Percentiles rank a stretch among this genome's conserved stretches.
phyloP scores from a whole-genome alignment of 2,113 vertebrate genomes.

The Anoplopoma fimbria region DNA sequence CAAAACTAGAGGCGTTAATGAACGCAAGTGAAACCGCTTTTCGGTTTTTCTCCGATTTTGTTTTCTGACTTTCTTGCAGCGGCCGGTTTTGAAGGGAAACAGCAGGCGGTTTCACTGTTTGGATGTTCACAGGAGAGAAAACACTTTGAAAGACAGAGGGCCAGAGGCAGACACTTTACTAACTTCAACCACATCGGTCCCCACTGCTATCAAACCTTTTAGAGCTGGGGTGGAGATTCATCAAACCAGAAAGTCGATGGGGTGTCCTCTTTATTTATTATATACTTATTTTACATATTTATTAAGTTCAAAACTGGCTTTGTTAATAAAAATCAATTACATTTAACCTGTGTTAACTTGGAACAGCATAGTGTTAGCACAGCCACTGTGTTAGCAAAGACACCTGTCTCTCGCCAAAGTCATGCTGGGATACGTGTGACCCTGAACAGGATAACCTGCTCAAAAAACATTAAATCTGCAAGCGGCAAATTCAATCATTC shows the following conservation, averaged over 20 bases:
- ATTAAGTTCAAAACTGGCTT: not conserved
- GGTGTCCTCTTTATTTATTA: not conserved
- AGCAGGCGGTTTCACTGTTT: slow-evolving; percentile 50
- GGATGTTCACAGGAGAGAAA: slow-evolving; percentile 51
- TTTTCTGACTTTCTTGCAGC: slow-evolving; percentile 30
- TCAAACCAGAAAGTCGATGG: not conserved
- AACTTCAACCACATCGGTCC: not conserved
- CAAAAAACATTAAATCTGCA: not conserved
- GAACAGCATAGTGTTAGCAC: not conserved
- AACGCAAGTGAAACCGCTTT: not conserved
- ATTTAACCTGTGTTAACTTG: not conserved
- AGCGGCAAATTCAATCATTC: not conserved
- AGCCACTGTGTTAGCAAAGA: not conserved
- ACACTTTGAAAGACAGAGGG: slow-evolving; percentile 28
- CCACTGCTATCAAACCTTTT: not conserved
- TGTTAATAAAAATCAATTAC: not conserved
- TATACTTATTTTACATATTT: too few species aligned
- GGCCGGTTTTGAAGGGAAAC: slow-evolving; percentile 22
- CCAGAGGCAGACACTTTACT: slow-evolving; percentile 6
- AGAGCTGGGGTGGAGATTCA: not conserved
- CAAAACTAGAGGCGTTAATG: not conserved
- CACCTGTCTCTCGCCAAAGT: slow-evolving; percentile 2
- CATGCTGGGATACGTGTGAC: not conserved
- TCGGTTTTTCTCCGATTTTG: not conserved
- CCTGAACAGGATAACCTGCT: not conserved